Evolutionary conservation across 1,140 invertebrate genomes (phyloP), one percentile per base, ranked within the genome.

Genomic region (Eurytemora carolleeae): DNA sequence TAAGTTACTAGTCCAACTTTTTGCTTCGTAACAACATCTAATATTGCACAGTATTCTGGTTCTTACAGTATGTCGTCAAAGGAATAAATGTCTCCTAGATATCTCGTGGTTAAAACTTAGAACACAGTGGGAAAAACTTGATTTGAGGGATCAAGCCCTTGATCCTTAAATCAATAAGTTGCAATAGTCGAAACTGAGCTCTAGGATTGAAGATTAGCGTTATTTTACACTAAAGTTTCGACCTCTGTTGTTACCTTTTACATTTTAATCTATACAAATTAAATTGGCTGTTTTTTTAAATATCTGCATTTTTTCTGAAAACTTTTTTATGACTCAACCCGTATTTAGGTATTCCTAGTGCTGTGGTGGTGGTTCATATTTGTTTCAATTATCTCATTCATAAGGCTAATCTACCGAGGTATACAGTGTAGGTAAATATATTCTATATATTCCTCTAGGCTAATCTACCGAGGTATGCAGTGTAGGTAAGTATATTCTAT

Each of bases 341-440:
- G n/a, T n/a, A n/a, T 55, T 3, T 55, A 55, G n/a, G 60, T 62
- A 3, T 62, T 62, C 24, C 22, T 62, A 15, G 53, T 62, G 16
- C 23, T 62, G 19, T 62, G 60, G 60, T 62, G 52, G 52, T 62
- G 60, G 60, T 22, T 62, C n/a, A n/a, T n/a, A 44, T 12, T 7
- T n/a, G n/a, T 44, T 44, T 44, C 31, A 12, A n/a, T 44, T 44
- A 44, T 44, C 7, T 7, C 31, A 7, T 44, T 44, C 31, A 44
- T 44, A 44, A 44, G 31, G 31, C n/a, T 44, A 44, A 44, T 44
- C 31, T 44, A 44, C n/a, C 7, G 31, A 44, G 31, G 31, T n/a
- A 44, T 44, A 12, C 31, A 44, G n/a, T 44, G 31, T n/a, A 44
- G 31, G 31, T 44, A 44, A 12, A 7, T 44, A 44, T 44, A 7